These are phyloP conservation scores for Argopecten irradians DNA, from an alignment of 1,140 invertebrate genomes.

Conservation along the genomic window DNA sequence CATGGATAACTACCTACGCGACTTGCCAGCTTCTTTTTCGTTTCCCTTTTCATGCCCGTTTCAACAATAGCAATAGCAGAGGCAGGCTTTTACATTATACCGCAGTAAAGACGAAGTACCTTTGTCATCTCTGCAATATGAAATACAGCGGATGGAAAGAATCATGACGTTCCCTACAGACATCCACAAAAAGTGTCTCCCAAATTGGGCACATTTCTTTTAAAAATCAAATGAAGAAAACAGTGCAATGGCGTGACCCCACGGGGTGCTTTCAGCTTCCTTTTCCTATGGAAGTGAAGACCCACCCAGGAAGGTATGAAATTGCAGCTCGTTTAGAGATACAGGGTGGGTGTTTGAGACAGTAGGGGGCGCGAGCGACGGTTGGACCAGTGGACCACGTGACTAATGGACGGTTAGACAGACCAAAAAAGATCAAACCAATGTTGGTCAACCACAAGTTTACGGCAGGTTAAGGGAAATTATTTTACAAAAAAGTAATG, in stretches of 20 bases:
- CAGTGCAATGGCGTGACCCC: not conserved
- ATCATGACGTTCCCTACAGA: not conserved
- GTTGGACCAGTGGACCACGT: not conserved
- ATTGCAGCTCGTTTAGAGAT: not conserved
- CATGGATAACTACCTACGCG: not conserved
- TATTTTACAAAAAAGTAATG: not conserved
- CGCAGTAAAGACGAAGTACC: not conserved
- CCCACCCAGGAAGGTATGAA: not conserved
- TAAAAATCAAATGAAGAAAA: not conserved
- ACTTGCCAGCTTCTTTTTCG: not conserved
- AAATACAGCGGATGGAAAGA: not conserved
- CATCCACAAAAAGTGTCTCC: not conserved
- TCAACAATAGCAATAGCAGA: not conserved
- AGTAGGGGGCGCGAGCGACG: not conserved
- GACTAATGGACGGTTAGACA: not conserved
- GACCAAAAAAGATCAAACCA: not conserved
- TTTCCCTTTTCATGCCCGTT: not conserved
- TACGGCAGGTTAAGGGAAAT: not conserved
- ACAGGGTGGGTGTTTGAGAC: too few species aligned
- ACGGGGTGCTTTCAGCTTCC: too few species aligned
- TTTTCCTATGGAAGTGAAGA: not conserved
- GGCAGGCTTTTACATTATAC: conserved; percentile 6
- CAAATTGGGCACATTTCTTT: not conserved
- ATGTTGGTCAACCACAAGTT: not conserved
- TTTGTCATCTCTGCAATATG: not conserved